Base-by-base conservation (phyloP, 1,140 invertebrate genomes). In the Drosophila kohkoa region DNA sequence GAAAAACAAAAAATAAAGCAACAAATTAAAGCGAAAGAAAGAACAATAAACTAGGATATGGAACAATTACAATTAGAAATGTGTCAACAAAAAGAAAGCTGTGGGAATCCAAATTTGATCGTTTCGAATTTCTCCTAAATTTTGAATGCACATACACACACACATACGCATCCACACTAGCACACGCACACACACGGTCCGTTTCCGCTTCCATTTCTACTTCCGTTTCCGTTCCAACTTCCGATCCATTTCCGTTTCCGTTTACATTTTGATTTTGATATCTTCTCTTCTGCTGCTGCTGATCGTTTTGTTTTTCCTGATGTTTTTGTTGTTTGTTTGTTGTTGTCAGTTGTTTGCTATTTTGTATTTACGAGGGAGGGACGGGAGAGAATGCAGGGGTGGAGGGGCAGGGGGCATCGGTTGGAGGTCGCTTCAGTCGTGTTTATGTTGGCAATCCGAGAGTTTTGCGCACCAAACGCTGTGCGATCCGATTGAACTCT, bases 401-500 rank as follows among this genome's bases (percentile, higher is more conserved):
- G 51, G 30, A n/a, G n/a, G 30, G 51, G 49, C 1, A 32, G 30
- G 30, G 30, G 6, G 7, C 35, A 38, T 38, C 35, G 35, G 35
- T 38, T 10, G 35, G 35, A 38, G 35, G 51, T 13, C 49, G 16
- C 67, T 70, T 55, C 20, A 69, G 43, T 74, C 43, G 48, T 54
- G 43, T 43, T 45, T 92, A 90, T 78, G 89, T 88, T 55, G 95
- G 94, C 76, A 97, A 93, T 41, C 96, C 96, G 13, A 99, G 93
- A 3, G 98, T 99, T 94, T 98, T 98, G 70, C 97, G 94, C 20
- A 99, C 99, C 69, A 99, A 94, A 90, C 95, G 95, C 91, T 98
- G 96, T 8, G 99, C 98, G 81, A 99, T 99, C 92, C 94, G 96
- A 81, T 99, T 97, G 93, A 99, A 99, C 93, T 99, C 96, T 16